phyloP scores from a whole-genome alignment of 2,113 vertebrate genomes.

The Callithrix jacchus region DNA sequence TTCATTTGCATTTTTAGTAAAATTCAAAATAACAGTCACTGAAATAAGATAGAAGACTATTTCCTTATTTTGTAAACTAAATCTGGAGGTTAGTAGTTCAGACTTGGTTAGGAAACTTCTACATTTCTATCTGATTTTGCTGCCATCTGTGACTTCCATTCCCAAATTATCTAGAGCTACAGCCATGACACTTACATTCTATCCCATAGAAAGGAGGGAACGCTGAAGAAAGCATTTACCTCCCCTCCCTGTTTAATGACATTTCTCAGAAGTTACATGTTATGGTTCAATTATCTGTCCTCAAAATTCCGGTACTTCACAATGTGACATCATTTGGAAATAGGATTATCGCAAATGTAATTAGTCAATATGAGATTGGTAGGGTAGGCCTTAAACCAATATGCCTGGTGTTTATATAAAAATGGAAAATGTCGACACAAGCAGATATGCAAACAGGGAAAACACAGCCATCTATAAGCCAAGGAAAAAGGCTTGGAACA shows the following conservation, averaged over 20 bases:
- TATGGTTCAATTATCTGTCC: background rate
- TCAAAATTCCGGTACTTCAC: background rate
- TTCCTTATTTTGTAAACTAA: background rate
- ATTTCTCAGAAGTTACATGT: slow-evolving; percentile 4
- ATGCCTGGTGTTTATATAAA: background rate
- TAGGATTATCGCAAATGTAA: background rate
- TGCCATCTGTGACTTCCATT: background rate
- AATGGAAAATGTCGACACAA: background rate
- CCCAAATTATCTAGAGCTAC: background rate
- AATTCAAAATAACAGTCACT: background rate
- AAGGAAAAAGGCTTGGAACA: background rate
- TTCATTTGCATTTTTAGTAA: background rate
- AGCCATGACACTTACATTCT: background rate
- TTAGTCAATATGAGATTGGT: background rate
- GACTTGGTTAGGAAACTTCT: background rate
- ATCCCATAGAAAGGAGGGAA: background rate
- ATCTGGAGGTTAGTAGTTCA: background rate
- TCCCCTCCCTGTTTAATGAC: background rate
- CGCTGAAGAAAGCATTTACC: background rate
- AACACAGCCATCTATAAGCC: background rate
- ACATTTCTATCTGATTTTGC: background rate
- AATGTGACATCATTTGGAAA: slow-evolving; percentile 28
- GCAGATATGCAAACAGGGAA: background rate
- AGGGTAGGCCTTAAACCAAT: background rate
- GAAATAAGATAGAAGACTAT: background rate